Base-by-base conservation (phyloP, 2,797 vertebrate species). In the Diglossa cyanea region DNA sequence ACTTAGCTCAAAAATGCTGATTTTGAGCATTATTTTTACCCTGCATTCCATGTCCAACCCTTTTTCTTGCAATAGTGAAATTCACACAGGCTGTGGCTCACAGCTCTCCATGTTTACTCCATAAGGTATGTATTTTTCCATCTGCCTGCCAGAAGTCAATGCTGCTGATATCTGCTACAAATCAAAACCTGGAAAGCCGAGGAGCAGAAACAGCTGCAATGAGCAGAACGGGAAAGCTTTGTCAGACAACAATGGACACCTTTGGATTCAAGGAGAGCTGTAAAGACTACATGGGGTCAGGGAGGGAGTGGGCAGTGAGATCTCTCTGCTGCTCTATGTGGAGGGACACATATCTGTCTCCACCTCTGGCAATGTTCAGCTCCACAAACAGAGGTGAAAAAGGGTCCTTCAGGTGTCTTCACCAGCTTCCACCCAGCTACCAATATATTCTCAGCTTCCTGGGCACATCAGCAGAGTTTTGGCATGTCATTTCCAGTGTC, bases 241-340 rank as follows among this genome's bases (percentile, higher is more conserved):
- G 1, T 75, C 15, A 21, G 26, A 23, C 15, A 14, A 7, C 1
- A 1, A 4, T 19, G 11, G 47, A 53, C 40, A 60, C 4, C 17
- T 74, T 6, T 50, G 54, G 53, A 70, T 39, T 17, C 45, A 57
- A 39, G 50, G 30, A 55, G 44, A 68, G 40, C 66, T 39, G 10
- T 3, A 3, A 73, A 45, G 33, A 58, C 53, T 63, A 5, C 1
- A 1, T 1, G 1, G 15, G 39, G 19, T 60, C 24, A n/a, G 14
- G 21, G 7, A 86, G 13, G 17, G 23, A 92, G 5, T 4, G 6
- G 15, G 13, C 68, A 76, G 20, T 5, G 15, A 73, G 17, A 48
- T 26, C 23, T 58, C 60, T 33, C 39, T 24, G 6, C 20, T 51
- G 30, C 39, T 33, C 23, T 24, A 0, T 40, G n/a, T 19, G 9